Base-by-base conservation (phyloP, 2,113 vertebrate genomes). In the Lipophrys pholis region DNA sequence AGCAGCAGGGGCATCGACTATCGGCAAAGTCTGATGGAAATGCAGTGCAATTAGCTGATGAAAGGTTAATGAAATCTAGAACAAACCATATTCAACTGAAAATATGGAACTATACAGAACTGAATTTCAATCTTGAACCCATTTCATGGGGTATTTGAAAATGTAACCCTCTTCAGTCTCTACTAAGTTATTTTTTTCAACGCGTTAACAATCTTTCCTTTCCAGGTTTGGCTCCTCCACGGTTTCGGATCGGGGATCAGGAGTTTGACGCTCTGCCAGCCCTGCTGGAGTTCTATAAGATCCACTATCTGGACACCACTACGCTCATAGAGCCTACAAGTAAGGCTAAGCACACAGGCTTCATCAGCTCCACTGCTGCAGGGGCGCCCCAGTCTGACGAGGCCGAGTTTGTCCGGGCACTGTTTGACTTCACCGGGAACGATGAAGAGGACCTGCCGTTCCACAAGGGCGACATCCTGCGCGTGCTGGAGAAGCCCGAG, bases 231-330 rank as follows among this genome's bases (percentile, higher is more conserved):
- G 93, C 83, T 69, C 93, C 94, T 53, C 93, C 93, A 71, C 93
- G 94, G 57, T 98, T 98, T 91, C 96, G 96, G 75, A 99, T 99
- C 73, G 98, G 98, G 51, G 98, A 99, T 89, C 97, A 99, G 93
- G 97, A 99, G 87, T 99, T 99, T 73, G 97, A 99, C 63, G 96
- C 95, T 15, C 93, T 99, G 84, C 94, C 96, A 9, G 92, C 96
- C 80, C 92, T 99, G 87, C 92, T 99, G 90, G 97, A 99, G 94
- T 99, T 99, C 93, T 99, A 99, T 90, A 99, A 98, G 94, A 98
- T 99, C 90, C 98, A 99, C 92, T 99, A 99, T 93, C 94, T 99
- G 95, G 98, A 99, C 95, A 99, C 97, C 91, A 99, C 98, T 82
- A 99, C 97, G 3, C 95, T 99, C 88, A 97, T 98, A 82, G 97